Base-by-base conservation (phyloP, 2,113 vertebrate genomes). In the Typhlomys cinereus region DNA sequence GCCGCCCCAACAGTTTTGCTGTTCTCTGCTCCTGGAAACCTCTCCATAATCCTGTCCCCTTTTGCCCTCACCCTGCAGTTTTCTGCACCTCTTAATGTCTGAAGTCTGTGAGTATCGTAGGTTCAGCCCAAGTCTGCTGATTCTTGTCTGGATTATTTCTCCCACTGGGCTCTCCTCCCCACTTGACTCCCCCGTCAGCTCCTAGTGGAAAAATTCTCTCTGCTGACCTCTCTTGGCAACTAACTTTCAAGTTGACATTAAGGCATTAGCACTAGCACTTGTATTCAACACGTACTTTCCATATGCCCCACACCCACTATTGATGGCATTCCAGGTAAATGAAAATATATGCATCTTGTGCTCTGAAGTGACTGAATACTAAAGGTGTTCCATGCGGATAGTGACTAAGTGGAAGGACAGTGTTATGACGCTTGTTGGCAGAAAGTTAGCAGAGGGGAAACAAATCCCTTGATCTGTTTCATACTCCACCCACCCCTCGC, bases 371-470 rank as follows among this genome's bases (percentile, higher is more conserved):
- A 75, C 34, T 39, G 20, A 7, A 25, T 85, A 36, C 59, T 52
- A 31, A 20, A 50, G 12, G 27, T 85, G 23, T 95, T 92, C 25
- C 39, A 1, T 41, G 46, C 48, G 4, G 21, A 34, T 71, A 48
- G 59, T 88, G 46, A 86, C 36, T 62, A 69, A 39, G 52, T 79
- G 44, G 36, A 64, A 95, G 82, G 7, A 50, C 39, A 6, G 34
- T 14, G 11, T 18, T 4, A 34, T 84, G 41, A 74, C 12, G 17
- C 59, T 36, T 73, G 5, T 74, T 12, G 74, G 59, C 23, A 79
- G 23, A 69, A 79, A n/a, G 5, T 36, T 75, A 46, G 54, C 10
- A 2, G 6, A 39, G 21, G 3, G 14, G 25, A 71, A 23, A 25
- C 23, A 73, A 36, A 57, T 46, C 12, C 20, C 4, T 82, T 18